Conservation (phyloP, 2,888 invertebrate species). For the Ganaspis brasiliensis region DNA sequence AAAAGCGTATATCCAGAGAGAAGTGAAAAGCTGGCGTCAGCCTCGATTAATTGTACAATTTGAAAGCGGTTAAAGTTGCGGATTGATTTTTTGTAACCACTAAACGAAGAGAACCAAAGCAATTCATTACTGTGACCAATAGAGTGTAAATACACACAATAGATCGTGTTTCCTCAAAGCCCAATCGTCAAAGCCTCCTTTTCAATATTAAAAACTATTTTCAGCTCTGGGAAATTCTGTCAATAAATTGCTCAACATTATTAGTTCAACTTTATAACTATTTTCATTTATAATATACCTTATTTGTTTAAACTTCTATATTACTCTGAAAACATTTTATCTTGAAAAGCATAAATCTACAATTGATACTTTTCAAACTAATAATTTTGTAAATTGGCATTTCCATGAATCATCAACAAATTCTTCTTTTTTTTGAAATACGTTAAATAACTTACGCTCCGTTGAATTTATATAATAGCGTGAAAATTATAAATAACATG, state of each 20-base stretch:
- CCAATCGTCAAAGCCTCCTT: background rate
- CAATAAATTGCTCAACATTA: too few relatives aligned
- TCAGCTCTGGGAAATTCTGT: background rate
- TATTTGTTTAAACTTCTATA: too few relatives aligned
- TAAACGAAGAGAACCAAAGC: conserved; percentile 25
- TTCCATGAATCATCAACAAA: too few relatives aligned
- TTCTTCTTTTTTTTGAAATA: too few relatives aligned
- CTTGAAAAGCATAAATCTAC: too few relatives aligned
- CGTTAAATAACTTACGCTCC: too few relatives aligned
- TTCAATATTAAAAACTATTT: conserved; percentile 2
- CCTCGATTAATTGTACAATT: conserved; percentile 33
- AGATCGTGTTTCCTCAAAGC: background rate
- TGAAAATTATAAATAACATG: background rate
- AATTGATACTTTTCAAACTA: too few relatives aligned
- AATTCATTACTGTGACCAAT: conserved; percentile 6
- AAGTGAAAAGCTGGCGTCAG: conserved; percentile 26
- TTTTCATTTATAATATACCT: too few relatives aligned
- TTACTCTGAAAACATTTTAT: too few relatives aligned
- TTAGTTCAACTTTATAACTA: too few relatives aligned
- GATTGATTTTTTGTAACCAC: conserved; percentile 29
- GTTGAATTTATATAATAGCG: too few relatives aligned
- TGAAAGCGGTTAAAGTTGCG: conserved; percentile 36
- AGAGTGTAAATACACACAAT: conserved; percentile 19
- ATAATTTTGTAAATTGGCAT: too few relatives aligned
- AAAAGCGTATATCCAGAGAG: conserved; percentile 13